Conservation (phyloP, 2,888 invertebrate species). For the Athripsodes cinereus region DNA sequence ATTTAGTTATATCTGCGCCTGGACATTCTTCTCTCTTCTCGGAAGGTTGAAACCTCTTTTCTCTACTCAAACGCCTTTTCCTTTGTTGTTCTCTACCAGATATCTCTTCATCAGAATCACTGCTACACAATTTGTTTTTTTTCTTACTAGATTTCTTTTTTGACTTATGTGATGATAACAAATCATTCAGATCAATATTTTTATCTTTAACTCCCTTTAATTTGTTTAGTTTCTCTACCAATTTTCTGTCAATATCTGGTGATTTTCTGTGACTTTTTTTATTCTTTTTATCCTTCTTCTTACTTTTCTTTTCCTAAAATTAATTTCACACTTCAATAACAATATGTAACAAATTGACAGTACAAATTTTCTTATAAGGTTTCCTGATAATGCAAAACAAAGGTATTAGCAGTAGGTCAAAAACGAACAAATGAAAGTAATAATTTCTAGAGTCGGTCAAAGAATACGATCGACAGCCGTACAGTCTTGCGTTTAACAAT, state of each 20-base stretch:
- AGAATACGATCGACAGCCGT: too few relatives aligned
- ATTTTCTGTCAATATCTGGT: constrained; percentile 58
- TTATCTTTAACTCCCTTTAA: constrained; percentile 49
- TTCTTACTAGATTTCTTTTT: constrained; percentile 31
- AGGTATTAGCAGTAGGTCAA: too few relatives aligned
- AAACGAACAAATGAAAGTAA: too few relatives aligned
- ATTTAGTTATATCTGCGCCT: background rate
- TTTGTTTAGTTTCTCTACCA: constrained; percentile 66
- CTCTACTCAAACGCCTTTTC: background rate
- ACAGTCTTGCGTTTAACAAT: too few relatives aligned
- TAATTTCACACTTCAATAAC: too few relatives aligned
- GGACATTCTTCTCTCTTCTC: background rate
- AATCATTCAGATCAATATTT: constrained; percentile 36
- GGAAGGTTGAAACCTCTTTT: background rate
- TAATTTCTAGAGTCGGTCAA: too few relatives aligned
- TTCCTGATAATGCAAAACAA: too few relatives aligned
- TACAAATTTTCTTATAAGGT: too few relatives aligned
- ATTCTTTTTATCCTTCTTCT: constrained; percentile 42
- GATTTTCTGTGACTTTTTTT: constrained; percentile 38
- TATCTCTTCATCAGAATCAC: constrained; percentile 27
- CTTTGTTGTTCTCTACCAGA: constrained; percentile 16
- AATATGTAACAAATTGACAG: too few relatives aligned
- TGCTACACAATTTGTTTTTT: constrained; percentile 25
- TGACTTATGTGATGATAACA: constrained; percentile 32
- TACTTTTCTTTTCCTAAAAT: constrained; percentile 31